Evolutionary conservation across 1,140 invertebrate species (phyloP).

Genomic region (Metopolophium dirhodum): DNA sequence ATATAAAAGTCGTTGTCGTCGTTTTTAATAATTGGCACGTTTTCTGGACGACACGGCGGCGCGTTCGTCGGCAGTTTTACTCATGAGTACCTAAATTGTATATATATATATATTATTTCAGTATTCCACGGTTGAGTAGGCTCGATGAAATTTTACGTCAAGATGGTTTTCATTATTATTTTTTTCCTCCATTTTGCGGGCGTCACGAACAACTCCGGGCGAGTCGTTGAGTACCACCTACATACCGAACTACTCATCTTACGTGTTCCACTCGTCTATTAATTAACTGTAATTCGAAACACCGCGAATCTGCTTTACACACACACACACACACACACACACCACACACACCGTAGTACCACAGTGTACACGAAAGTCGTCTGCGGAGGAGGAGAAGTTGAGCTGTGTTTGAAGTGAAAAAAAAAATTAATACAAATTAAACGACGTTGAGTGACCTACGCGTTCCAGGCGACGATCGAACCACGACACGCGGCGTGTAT

Average conservation of each 20-base stretch:
- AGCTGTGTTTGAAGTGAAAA: neutral
- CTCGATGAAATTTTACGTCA: neutral
- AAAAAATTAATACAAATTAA: neutral
- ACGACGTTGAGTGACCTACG: neutral
- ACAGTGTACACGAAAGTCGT: neutral
- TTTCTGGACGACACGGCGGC: neutral
- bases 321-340: neutral
- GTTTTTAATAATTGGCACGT: neutral
- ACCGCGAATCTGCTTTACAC: neutral
- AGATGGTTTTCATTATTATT: constrained; percentile 11
- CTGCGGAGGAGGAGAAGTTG: neutral
- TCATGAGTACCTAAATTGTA: neutral
- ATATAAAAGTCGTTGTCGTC: neutral
- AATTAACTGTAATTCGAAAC: constrained; percentile 25
- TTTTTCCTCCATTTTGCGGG: neutral
- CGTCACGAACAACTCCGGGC: neutral
- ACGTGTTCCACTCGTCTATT: neutral
- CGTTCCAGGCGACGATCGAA: neutral
- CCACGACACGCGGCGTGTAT: neutral
- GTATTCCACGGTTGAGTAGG: neutral
- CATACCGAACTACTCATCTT: neutral
- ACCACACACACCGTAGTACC: neutral
- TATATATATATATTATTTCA: neutral
- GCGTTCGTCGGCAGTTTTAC: neutral
- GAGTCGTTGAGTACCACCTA: neutral